Percentiles rank a stretch among this genome's conserved stretches.
These are phyloP conservation scores for Charadrius vociferus DNA, from an alignment of 2,113 vertebrate species.

Conservation along the genomic window DNA sequence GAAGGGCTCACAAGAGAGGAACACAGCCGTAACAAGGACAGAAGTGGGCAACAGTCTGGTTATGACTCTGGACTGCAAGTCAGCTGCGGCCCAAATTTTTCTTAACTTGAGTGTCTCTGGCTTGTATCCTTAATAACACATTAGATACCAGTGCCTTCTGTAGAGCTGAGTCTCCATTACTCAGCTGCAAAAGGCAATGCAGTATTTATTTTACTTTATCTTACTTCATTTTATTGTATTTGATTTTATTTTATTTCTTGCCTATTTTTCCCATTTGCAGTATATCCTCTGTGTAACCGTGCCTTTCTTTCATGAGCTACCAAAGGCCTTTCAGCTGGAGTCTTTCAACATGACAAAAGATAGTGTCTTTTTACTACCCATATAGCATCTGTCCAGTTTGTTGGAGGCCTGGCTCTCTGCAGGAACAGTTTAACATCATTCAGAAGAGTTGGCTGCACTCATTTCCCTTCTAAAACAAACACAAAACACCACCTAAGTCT, in stretches of 20 bases:
- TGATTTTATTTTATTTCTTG: background rate
- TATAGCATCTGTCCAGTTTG: conserved; percentile 9
- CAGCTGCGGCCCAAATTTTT: background rate
- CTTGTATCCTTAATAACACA: background rate
- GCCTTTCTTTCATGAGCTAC: background rate
- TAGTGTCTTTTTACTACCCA: background rate
- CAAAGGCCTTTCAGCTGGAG: conserved; percentile 18
- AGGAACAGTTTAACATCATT: background rate
- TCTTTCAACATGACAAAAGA: conserved; percentile 46
- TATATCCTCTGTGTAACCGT: background rate
- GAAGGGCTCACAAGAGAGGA: background rate
- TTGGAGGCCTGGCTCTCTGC: background rate
- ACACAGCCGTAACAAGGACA: background rate
- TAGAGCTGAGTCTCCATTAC: background rate
- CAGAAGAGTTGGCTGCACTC: background rate
- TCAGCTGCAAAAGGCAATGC: background rate
- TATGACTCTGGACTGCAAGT: background rate
- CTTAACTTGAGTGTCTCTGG: background rate
- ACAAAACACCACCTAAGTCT: background rate
- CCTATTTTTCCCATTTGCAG: background rate
- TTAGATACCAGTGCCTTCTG: background rate
- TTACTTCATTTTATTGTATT: background rate
- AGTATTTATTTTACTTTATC: background rate
- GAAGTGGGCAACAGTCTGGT: background rate
- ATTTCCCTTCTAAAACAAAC: background rate